phyloP scores from a whole-genome alignment of 2,888 invertebrate genomes.

The Biston betularia region DNA sequence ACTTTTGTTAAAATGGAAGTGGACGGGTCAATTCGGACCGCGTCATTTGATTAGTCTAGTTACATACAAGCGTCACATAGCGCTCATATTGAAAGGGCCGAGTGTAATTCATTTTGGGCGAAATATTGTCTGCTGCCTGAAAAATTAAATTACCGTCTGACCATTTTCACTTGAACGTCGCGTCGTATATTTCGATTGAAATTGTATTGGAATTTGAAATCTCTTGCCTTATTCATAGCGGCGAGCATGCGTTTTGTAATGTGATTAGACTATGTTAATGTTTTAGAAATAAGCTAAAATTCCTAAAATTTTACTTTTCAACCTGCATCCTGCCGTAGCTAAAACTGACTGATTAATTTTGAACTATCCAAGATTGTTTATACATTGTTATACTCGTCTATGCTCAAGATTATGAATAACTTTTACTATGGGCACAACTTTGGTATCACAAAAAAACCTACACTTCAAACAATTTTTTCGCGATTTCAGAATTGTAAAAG shows the following conservation, averaged over 20 bases:
- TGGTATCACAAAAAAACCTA: no score
- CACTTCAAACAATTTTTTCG: no score
- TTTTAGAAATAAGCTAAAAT: not conserved
- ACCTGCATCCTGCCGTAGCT: not conserved
- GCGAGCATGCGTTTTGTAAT: not conserved
- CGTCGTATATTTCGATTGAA: slow-evolving; percentile 6
- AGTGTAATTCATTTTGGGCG: slow-evolving; percentile 72
- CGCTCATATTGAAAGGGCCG: slow-evolving; percentile 63
- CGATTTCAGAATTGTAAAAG: no score
- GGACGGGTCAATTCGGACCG: slow-evolving; percentile 58
- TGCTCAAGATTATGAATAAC: no score
- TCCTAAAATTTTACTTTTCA: slow-evolving; percentile 6
- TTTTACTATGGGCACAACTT: no score
- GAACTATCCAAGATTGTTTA: no score
- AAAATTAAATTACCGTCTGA: slow-evolving; percentile 61
- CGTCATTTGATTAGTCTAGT: slow-evolving; percentile 70
- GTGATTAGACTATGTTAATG: not conserved
- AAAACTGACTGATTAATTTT: no score
- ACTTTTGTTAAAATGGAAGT: slow-evolving; percentile 9
- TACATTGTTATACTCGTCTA: no score
- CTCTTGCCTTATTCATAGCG: slow-evolving; percentile 4
- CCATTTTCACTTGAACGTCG: slow-evolving; percentile 36
- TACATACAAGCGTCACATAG: slow-evolving; percentile 48
- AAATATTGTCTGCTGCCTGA: slow-evolving; percentile 66
- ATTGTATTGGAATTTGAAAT: slow-evolving; percentile 17